Conservation (phyloP, 2,797 vertebrate genomes). For the Sebastolobus altivelis region DNA sequence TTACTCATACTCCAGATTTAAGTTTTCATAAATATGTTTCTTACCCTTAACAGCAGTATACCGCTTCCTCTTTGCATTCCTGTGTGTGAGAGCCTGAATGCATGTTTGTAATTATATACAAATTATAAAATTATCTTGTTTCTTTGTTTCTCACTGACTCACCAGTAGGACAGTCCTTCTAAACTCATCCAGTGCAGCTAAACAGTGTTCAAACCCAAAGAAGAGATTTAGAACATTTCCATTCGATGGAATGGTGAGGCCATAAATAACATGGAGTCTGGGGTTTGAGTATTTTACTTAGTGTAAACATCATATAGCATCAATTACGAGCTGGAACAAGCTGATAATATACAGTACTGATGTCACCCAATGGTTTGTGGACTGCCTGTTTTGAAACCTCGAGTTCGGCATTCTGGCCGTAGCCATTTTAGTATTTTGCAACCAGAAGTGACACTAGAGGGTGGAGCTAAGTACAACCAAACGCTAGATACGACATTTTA, state of each 20-base stretch:
- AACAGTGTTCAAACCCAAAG: background rate
- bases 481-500: fast-evolving
- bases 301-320: background rate
- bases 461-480: too few species aligned
- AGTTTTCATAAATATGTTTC: slow-evolving; percentile 14
- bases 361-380: fast-evolving
- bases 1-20: background rate
- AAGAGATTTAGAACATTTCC: background rate
- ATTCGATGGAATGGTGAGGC: background rate
- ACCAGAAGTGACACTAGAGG: too few species aligned
- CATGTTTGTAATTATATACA: background rate
- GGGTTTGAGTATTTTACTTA: background rate
- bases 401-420: fast-evolving
- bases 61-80: background rate
- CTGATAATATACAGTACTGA: background rate
- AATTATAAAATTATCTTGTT: background rate
- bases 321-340: background rate
- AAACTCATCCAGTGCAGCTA: background rate
- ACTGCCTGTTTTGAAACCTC: background rate
- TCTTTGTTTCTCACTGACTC: background rate
- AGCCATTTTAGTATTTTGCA: background rate
- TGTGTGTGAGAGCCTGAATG: background rate
- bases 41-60: background rate
- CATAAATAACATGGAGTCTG: background rate
- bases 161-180: background rate